Percentiles rank a stretch among this genome's conserved stretches.
These are phyloP conservation scores for Gymnorhina tibicen DNA, from an alignment of 2,113 vertebrate species.

Conservation along the genomic window DNA sequence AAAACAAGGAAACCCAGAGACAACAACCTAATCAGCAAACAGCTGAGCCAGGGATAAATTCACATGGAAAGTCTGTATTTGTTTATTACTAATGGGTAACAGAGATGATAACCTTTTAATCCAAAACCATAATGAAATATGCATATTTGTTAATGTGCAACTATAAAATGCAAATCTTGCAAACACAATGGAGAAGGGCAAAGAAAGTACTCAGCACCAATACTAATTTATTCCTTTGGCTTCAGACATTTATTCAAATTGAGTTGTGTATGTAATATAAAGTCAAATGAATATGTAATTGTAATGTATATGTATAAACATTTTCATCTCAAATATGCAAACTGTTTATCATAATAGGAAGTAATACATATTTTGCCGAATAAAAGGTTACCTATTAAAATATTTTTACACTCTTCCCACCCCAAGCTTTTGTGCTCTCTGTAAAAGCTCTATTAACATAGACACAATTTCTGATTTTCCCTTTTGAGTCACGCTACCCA, in stretches of 20 bases:
- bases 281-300: slow-evolving; percentile 75
- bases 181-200: slow-evolving; percentile 67
- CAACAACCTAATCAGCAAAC: slow-evolving; percentile 64
- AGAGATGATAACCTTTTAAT: slow-evolving; percentile 73
- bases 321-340: slow-evolving; percentile 70
- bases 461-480: slow-evolving; percentile 39
- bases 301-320: slow-evolving; percentile 72
- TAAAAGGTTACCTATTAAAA: slow-evolving; percentile 74
- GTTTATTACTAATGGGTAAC: slow-evolving; percentile 72
- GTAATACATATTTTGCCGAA: slow-evolving; percentile 70
- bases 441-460: slow-evolving; percentile 59
- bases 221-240: slow-evolving; percentile 69
- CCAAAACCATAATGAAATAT: slow-evolving; percentile 74
- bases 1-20: slow-evolving; percentile 60
- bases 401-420: slow-evolving; percentile 41
- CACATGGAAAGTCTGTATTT: slow-evolving; percentile 65
- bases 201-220: slow-evolving; percentile 51
- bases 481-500: not conserved
- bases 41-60: slow-evolving; percentile 64
- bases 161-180: slow-evolving; percentile 71
- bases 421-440: slow-evolving; percentile 43
- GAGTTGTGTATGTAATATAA: slow-evolving; percentile 70
- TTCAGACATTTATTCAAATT: slow-evolving; percentile 74
- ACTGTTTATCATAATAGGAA: slow-evolving; percentile 74
- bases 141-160: slow-evolving; percentile 72